Base-by-base conservation (phyloP, 2,113 vertebrate genomes). In the Paraplagusia blochii region DNA sequence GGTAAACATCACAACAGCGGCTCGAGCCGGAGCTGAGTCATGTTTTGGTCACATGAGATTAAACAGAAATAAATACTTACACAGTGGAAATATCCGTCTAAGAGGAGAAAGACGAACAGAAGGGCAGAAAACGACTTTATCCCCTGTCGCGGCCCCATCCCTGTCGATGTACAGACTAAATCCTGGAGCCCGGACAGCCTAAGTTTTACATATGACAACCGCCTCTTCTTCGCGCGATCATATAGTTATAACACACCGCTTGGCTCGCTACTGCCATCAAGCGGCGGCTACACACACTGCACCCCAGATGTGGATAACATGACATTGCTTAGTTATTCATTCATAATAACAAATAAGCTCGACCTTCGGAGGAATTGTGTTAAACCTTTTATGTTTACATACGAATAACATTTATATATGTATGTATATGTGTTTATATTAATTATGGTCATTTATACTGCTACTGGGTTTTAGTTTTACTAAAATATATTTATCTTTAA, bases 11-110 rank as follows among this genome's bases (percentile, higher is more conserved):
- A 56, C 19, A 63, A 9, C 9, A 68, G 57, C 67, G 42, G 43
- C 39, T 0, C 22, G 40, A 13, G 36, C 16, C 48, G n/a, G 34
- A 61, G 79, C 82, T 75, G 82, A 88, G 73, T 87, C 81, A 84
- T 38, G 56, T 63, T 70, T 63, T 22, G 35, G 47, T 68, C 61
- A 68, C 55, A 40, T 58, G 48, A 63, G 12, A 9, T 0, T 9
- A 8, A 3, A 9, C 11, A 40, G 46, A 11, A n/a, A 66, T 12
- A 42, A 13, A 1, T 9, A 78, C 89, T 88, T 51, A 90, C 88
- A 83, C 77, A 75, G 65, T 59, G 72, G 43, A 73, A 52, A 44
- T 63, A 63, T 34, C 33, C 76, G 40, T 54, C 68, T 15, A 66
- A 62, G 8, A 85, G 44, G 3, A 88, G 8, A 0, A 81, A 4